These are phyloP conservation scores for Charanyca ferruginea DNA, from an alignment of 2,888 invertebrate genomes.

Conservation along the genomic window DNA sequence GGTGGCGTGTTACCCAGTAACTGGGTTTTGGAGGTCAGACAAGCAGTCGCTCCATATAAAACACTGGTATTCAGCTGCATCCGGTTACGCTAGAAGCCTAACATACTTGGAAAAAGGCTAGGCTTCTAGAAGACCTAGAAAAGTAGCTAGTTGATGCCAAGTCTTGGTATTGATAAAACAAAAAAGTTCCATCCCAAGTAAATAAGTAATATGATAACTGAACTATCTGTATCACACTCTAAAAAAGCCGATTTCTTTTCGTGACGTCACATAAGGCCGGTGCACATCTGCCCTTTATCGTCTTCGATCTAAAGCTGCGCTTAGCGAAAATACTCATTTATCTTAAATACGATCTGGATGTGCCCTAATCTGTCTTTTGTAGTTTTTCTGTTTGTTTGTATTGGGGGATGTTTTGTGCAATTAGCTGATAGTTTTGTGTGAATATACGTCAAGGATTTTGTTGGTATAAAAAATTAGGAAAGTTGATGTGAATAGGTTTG, in stretches of 20 bases:
- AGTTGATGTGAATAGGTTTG: constrained; percentile 35
- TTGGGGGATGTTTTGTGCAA: constrained; percentile 87
- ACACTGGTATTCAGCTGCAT: too few species aligned
- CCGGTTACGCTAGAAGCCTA: too few species aligned
- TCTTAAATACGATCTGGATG: constrained; percentile 90
- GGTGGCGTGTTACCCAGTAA: too few species aligned
- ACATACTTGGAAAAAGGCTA: too few species aligned
- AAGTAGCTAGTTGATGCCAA: too few species aligned
- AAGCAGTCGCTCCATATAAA: too few species aligned
- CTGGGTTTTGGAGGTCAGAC: too few species aligned
- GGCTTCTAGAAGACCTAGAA: too few species aligned
- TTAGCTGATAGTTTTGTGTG: constrained; percentile 86
- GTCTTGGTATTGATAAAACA: too few species aligned
- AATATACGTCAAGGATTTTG: constrained; percentile 74
- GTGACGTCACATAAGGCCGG: constrained; percentile 78
- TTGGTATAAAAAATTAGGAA: constrained; percentile 29
- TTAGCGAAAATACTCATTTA: constrained; percentile 89
- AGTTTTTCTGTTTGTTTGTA: constrained; percentile 83
- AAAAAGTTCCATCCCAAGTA: not conserved
- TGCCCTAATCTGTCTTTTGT: constrained; percentile 89
- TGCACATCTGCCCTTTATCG: constrained; percentile 87
- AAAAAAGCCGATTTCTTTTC: constrained; percentile 22
- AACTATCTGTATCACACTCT: not conserved
- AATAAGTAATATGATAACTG: not conserved
- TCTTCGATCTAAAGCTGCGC: constrained; percentile 87